Base-by-base conservation (phyloP, 2,797 vertebrate genomes). In the Clarias fuscus region DNA sequence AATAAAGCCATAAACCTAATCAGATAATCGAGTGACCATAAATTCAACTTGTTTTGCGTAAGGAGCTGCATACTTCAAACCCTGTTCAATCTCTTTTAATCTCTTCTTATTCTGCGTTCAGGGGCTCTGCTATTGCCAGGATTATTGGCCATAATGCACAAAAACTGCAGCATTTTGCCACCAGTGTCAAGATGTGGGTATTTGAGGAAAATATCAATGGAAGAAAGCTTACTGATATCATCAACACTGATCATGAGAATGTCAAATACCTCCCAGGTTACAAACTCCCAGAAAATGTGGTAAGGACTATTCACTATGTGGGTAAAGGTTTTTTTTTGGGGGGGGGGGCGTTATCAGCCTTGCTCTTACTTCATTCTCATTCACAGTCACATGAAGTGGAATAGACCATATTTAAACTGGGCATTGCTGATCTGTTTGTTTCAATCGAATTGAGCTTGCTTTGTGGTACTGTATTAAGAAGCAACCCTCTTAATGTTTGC, bases 251-350 rank as follows among this genome's bases (percentile, higher is more conserved):
- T 40, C 97, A 98, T 1, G 97, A 98, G 91, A 98, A 98, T 80
- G 90, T 98, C 58, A 98, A 98, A 88, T 98, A 98, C 85, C 96
- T 98, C 72, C 97, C 97, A 0, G 97, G 97, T 88, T 95, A 96
- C 94, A 97, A 97, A 90, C 95, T 98, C 68, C 97, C 97, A 40
- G 96, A 98, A 82, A 98, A 98, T 37, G 97, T 98, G 97, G 97
- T 98, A 92, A 90, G 91, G 72, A 59, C 7, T 1, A n/a, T 3
- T 7, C 18, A 6, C 24, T 53, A 7, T 75, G 56, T 61, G 17
- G 22, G n/a, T n/a, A 2, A 59, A 37, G 2, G 59, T 10, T 81
- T 53, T 33, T 33, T 33, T 33, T 33, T 1, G 1, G 33, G 2
- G 33, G 33, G 33, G 33, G 33, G 33, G 2, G 2, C 1, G 33